A percentile compares a stretch with the other conserved stretches of the same genome.
Conservation (phyloP, 2,113 vertebrate genomes). For the Ophiodon elongatus region DNA sequence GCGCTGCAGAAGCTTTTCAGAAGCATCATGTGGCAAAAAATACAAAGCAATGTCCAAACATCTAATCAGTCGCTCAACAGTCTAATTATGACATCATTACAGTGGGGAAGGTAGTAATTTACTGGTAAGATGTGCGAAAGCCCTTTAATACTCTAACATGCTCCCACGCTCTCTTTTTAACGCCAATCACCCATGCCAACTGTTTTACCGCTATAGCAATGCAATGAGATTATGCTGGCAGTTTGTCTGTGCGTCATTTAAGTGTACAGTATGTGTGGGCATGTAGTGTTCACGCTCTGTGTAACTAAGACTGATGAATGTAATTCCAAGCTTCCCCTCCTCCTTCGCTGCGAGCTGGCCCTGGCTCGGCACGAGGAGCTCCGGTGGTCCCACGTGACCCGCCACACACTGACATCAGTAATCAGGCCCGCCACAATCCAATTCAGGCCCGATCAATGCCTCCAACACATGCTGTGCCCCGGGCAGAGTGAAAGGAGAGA, state of each 20-base stretch:
- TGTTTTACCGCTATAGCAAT: slow-evolving; percentile 9
- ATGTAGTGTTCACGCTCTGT: slow-evolving; percentile 39
- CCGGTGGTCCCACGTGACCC: slow-evolving; percentile 70
- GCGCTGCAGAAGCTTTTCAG: not conserved
- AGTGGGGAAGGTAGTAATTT: slow-evolving; percentile 12
- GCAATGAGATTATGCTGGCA: slow-evolving; percentile 27
- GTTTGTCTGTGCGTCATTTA: slow-evolving; percentile 40
- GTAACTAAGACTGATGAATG: slow-evolving; percentile 74
- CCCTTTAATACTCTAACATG: slow-evolving; percentile 13
- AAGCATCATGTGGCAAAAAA: not conserved
- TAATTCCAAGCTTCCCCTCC: slow-evolving; percentile 44
- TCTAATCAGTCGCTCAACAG: slow-evolving; percentile 15
- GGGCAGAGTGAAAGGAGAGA: slow-evolving; percentile 62
- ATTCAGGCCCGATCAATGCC: slow-evolving; percentile 82
- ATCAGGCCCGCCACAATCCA: slow-evolving; percentile 80
- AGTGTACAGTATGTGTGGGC: slow-evolving; percentile 63
- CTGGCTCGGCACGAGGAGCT: slow-evolving; percentile 63
- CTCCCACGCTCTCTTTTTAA: slow-evolving; percentile 25
- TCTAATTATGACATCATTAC: slow-evolving; percentile 33
- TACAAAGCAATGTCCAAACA: slow-evolving; percentile 1
- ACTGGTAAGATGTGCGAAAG: slow-evolving; percentile 9
- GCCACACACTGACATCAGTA: slow-evolving; percentile 77
- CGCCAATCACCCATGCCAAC: slow-evolving; percentile 12
- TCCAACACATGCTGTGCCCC: slow-evolving; percentile 67
- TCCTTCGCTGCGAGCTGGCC: slow-evolving; percentile 18